Conservation (phyloP, 2,888 invertebrate species). For the Argyra leucocephala region DNA sequence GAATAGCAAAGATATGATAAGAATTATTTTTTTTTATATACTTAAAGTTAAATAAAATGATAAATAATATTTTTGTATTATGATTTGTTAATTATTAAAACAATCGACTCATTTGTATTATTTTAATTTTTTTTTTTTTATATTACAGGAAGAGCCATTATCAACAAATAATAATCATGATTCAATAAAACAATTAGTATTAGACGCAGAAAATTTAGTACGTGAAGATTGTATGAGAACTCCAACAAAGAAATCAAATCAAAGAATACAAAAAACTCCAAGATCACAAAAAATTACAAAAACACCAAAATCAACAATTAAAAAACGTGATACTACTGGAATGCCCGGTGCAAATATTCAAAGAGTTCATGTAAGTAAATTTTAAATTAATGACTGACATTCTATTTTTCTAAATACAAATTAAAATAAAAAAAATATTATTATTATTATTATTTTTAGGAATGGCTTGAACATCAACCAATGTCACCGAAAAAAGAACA, state of each 20-base stretch:
- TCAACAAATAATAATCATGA: slow-evolving; percentile 40
- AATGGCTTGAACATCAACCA: slow-evolving; percentile 43
- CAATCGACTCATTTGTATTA: not conserved
- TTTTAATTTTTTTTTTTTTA: slow-evolving; percentile 13
- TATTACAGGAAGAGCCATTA: slow-evolving; percentile 9
- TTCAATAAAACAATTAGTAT: slow-evolving; percentile 65
- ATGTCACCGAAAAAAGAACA: slow-evolving; percentile 26
- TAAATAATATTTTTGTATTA: too few relatives aligned
- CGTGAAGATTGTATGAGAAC: slow-evolving; percentile 43
- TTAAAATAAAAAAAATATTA: not conserved
- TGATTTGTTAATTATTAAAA: not conserved
- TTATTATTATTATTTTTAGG: slow-evolving; percentile 28
- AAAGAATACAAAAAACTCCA: slow-evolving; percentile 29
- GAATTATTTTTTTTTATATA: slow-evolving; percentile 9
- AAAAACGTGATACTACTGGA: slow-evolving; percentile 38
- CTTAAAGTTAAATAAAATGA: too few relatives aligned
- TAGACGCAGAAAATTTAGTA: slow-evolving; percentile 72
- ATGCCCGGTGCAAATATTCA: slow-evolving; percentile 42
- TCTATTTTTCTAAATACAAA: not conserved
- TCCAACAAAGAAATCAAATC: slow-evolving; percentile 39
- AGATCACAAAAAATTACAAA: slow-evolving; percentile 32
- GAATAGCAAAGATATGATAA: not conserved
- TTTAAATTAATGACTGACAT: not conserved
- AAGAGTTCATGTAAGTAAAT: slow-evolving; percentile 37
- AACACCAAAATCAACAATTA: slow-evolving; percentile 31